Evolutionary conservation across 2,797 vertebrate species (phyloP), one percentile per base, ranked within the genome.

Genomic region (Onychomys arenicola): DNA sequence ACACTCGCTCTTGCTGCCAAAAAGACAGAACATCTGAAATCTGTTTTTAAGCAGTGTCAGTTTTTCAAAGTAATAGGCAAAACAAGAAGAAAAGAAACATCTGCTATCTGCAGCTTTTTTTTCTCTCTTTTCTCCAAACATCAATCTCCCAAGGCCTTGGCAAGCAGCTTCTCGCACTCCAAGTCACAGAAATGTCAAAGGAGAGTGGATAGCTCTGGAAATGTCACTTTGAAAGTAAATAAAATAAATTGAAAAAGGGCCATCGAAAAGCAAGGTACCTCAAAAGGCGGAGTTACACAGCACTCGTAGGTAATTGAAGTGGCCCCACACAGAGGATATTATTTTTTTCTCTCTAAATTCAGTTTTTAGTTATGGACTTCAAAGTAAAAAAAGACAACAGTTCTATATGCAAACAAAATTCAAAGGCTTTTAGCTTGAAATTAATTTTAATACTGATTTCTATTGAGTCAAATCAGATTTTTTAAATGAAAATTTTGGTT

Each of bases 191-290:
- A 98, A 98, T 98, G 98, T 98, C 98, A 98, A 96, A 98, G 95
- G 95, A 97, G 92, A 97, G 97, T 96, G 96, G 96, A 97, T 98
- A 90, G 96, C 97, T 98, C 93, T 97, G 97, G 96, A 98, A 98
- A 98, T 98, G 98, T 98, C 98, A 98, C 98, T 98, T 98, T 97
- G 63, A 97, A 98, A 98, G 97, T 97, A 98, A 98, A 98, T 98
- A 98, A 86, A 96, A 96, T 97, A 96, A 96, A 96, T 40, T 69
- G 94, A 17, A 40, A 95, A 98, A 97, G 94, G 84, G 83, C 59
- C n/a, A 92, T 89, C 77, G 67, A 91, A 90, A 34, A 95, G 95
- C 86, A 96, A 59, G 96, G 73, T 92, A 97, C 75, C 17, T 97
- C 81, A 88, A 10, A 27, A 40, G 52, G 90, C 94, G 93, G 85